Conservation (phyloP, 2,888 invertebrate genomes). For the Drosophila barbarae region DNA sequence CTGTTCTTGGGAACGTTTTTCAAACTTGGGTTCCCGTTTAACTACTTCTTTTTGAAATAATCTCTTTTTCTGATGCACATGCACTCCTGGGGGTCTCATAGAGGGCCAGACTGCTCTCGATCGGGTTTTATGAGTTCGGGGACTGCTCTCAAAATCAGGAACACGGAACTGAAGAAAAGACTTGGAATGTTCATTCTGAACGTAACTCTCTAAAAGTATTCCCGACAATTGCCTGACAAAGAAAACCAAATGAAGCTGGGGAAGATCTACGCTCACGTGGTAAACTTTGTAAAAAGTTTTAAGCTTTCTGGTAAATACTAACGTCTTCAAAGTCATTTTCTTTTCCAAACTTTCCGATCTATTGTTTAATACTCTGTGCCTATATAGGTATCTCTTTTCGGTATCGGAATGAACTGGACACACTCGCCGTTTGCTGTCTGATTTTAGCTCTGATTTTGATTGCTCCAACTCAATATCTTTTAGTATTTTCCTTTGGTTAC, state of each 20-base stretch:
- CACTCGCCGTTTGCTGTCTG: not conserved
- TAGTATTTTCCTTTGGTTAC: no score
- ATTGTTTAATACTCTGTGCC: not conserved
- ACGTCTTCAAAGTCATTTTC: not conserved
- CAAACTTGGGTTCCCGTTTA: not conserved
- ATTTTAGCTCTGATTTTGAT: not conserved
- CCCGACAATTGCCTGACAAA: not conserved
- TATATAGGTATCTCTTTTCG: not conserved
- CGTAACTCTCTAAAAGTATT: not conserved
- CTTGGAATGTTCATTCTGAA: not conserved
- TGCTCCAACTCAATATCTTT: not conserved
- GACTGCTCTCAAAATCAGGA: no score
- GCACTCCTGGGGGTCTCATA: not conserved
- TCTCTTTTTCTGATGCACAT: not conserved
- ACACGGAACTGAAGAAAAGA: no score
- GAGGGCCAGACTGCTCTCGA: conserved; percentile 45
- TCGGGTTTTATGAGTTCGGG: not conserved
- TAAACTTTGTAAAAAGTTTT: conserved; percentile 8
- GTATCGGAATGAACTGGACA: not conserved
- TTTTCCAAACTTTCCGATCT: not conserved
- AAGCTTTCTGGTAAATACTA: not conserved
- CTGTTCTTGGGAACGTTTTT: not conserved
- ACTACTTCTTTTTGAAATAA: not conserved
- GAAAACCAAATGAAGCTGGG: conserved; percentile 26
- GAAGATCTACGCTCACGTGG: conserved; percentile 21